A percentile compares a stretch with the other conserved stretches of the same genome.
phyloP scores from a whole-genome alignment of 2,797 vertebrate species.

The Sebastes hubbsi region DNA sequence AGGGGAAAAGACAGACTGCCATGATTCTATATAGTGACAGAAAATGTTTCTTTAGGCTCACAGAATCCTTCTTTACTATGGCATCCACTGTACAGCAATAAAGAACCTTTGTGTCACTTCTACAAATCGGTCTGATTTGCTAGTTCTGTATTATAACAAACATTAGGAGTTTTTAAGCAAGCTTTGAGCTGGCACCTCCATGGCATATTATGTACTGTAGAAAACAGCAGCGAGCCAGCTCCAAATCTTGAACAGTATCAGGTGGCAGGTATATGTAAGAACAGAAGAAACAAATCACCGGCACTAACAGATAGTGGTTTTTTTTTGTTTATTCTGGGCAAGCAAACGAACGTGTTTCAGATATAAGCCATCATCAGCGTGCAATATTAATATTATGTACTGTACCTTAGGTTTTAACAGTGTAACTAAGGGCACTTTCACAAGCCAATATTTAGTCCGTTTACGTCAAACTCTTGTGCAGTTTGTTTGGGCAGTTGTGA shows the following conservation, averaged over 20 bases:
- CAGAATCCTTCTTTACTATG: neutral
- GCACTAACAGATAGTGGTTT: too few relatives aligned
- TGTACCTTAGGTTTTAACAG: neutral
- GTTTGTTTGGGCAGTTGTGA: too few relatives aligned
- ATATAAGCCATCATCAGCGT: too few relatives aligned
- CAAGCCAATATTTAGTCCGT: too few relatives aligned
- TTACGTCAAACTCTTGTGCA: too few relatives aligned
- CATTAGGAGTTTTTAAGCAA: neutral
- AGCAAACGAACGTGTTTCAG: too few relatives aligned
- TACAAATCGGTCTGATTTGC: neutral
- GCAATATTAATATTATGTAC: neutral
- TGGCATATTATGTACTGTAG: neutral
- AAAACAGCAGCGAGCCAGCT: too few relatives aligned
- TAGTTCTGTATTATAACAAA: neutral
- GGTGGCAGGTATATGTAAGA: too few relatives aligned
- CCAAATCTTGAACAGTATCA: too few relatives aligned
- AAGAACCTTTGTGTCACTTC: neutral
- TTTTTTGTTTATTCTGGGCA: too few relatives aligned
- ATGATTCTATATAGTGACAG: neutral
- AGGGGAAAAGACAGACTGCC: neutral
- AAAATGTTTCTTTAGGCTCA: constrained; percentile 11
- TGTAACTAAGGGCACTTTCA: too few relatives aligned
- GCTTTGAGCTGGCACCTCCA: neutral
- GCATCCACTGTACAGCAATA: neutral
- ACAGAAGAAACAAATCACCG: too few relatives aligned